Conservation (phyloP, 1,140 invertebrate species). For the Aphidius ervi region DNA sequence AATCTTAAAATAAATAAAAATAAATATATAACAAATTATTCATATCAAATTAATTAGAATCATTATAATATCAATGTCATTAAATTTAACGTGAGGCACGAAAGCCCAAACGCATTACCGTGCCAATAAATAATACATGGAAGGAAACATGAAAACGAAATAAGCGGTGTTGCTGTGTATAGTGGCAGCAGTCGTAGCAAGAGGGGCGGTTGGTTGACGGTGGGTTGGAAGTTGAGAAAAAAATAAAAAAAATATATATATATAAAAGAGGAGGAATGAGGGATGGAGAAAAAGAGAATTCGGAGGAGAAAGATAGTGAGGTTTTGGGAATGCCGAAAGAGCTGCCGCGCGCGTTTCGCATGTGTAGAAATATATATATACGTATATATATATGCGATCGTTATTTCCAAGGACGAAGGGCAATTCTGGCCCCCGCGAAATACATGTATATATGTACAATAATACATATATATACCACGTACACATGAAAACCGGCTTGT, state of each 20-base stretch:
- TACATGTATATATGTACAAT: background rate
- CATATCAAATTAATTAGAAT: background rate
- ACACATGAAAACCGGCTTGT: conserved; percentile 8
- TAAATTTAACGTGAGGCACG: conserved; percentile 8
- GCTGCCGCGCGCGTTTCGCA: conserved; percentile 10
- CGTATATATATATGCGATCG: conserved; percentile 20
- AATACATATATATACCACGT: conserved; percentile 1
- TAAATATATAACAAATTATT: background rate
- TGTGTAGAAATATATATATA: too few species aligned
- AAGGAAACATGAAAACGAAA: conserved; percentile 18
- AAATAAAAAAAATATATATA: background rate
- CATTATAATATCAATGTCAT: background rate
- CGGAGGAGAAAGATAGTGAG: conserved; percentile 21
- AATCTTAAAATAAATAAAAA: background rate
- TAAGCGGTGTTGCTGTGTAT: background rate
- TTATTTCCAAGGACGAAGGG: conserved; percentile 28
- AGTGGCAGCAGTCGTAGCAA: background rate
- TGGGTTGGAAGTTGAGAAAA: background rate
- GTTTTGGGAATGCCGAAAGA: conserved; percentile 17
- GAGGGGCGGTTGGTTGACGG: background rate
- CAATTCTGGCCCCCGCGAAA: conserved; percentile 20
- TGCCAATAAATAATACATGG: conserved; percentile 20
- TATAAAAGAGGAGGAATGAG: conserved; percentile 5
- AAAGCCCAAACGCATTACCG: conserved; percentile 8
- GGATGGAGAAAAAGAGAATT: conserved; percentile 13